Conservation (phyloP, 1,140 invertebrate species). For the Eueides isabella region DNA sequence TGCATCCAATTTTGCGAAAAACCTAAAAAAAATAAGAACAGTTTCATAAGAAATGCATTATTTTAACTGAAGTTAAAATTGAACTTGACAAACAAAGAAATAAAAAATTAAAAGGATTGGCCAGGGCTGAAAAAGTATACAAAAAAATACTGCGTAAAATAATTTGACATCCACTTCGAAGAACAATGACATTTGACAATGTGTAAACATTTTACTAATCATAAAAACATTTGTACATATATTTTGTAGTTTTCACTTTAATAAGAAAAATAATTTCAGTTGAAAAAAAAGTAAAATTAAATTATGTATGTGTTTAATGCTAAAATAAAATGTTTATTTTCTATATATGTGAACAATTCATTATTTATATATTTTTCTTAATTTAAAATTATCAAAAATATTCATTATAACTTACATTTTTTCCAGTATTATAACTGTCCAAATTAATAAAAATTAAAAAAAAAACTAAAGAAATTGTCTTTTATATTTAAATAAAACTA, state of each 20-base stretch:
- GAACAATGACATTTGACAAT: constrained; percentile 23
- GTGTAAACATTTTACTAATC: constrained; percentile 75
- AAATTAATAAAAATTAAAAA: no score
- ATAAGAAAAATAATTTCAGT: constrained; percentile 66
- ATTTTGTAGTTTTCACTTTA: constrained; percentile 72
- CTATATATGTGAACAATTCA: background rate
- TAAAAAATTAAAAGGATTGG: background rate
- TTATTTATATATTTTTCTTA: constrained; percentile 2
- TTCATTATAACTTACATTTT: background rate
- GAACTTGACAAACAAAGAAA: background rate
- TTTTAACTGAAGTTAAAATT: background rate
- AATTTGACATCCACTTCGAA: constrained; percentile 49
- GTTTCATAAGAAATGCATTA: background rate
- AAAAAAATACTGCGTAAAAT: constrained; percentile 19
- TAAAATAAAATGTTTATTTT: background rate
- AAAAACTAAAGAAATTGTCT: no score
- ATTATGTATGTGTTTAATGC: constrained; percentile 7
- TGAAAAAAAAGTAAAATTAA: constrained; percentile 46
- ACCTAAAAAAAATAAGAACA: constrained; percentile 44
- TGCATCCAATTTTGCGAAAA: constrained; percentile 70
- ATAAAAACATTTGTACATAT: constrained; percentile 77
- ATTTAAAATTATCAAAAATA: constrained; percentile 3
- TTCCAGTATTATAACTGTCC: background rate
- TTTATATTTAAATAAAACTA: background rate
- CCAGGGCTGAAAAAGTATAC: background rate